A percentile compares a stretch with the other conserved stretches of the same genome.
phyloP scores from a whole-genome alignment of 2,888 invertebrate genomes.

The Lymantria dispar region DNA sequence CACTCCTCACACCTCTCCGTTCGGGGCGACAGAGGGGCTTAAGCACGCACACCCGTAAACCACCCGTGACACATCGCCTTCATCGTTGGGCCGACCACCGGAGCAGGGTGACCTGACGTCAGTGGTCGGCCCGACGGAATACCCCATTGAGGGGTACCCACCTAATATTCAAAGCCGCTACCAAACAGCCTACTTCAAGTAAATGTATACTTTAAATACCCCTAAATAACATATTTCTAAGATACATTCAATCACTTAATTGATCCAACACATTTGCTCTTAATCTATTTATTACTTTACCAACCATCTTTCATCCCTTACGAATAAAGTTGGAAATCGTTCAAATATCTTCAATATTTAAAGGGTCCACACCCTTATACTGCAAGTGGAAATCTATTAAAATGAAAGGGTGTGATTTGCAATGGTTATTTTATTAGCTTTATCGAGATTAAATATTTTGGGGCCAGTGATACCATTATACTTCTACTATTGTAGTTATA shows the following conservation, averaged over 20 bases:
- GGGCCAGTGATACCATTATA: constrained; percentile 31
- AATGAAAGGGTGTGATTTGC: constrained; percentile 71
- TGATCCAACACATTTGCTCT: constrained; percentile 62
- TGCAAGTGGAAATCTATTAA: constrained; percentile 59
- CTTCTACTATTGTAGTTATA: background rate
- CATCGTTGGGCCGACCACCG: no score
- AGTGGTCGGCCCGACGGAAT: no score
- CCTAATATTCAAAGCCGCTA: no score
- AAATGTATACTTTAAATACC: no score
- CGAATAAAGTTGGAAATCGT: constrained; percentile 14
- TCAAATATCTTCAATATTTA: background rate
- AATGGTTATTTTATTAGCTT: constrained; percentile 76
- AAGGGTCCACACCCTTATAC: constrained; percentile 34
- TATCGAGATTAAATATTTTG: constrained; percentile 64
- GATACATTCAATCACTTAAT: constrained; percentile 66
- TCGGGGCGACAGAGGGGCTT: no score
- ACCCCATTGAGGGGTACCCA: no score
- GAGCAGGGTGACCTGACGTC: no score
- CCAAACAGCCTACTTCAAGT: no score
- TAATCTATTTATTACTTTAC: constrained; percentile 20
- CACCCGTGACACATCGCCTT: no score
- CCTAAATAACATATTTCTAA: no score
- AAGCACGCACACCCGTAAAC: no score
- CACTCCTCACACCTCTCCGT: no score
- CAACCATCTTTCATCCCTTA: background rate